A percentile compares a stretch with the other conserved stretches of the same genome.
These are phyloP conservation scores for Diaperis boleti DNA, from an alignment of 2,888 invertebrate genomes.

Conservation along the genomic window DNA sequence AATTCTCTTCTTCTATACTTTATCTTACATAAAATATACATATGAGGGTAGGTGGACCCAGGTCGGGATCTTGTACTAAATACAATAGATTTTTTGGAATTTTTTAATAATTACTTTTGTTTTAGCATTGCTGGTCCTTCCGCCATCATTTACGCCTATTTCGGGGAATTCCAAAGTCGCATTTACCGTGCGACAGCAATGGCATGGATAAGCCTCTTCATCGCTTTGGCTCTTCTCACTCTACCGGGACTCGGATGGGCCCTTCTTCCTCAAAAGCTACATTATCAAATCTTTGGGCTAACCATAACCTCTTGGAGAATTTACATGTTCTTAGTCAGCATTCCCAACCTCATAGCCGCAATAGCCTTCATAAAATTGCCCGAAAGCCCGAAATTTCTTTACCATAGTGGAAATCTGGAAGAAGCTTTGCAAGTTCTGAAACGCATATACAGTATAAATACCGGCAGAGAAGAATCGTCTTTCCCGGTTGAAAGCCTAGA, in stretches of 20 bases:
- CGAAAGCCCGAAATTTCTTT: constrained; percentile 54
- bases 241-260: constrained; percentile 48
- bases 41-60: too few species aligned
- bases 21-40: too few species aligned
- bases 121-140: constrained; percentile 65
- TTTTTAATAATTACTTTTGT: constrained; percentile 42
- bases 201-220: constrained; percentile 64
- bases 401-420: constrained; percentile 44
- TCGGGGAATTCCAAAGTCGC: constrained; percentile 64
- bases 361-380: constrained; percentile 46
- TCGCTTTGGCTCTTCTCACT: constrained; percentile 45
- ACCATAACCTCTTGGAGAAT: constrained; percentile 49
- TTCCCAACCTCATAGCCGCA: constrained; percentile 46
- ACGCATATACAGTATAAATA: constrained; percentile 52
- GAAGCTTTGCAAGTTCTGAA: constrained; percentile 48
- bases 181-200: constrained; percentile 62
- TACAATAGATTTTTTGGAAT: constrained; percentile 48
- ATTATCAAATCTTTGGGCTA: constrained; percentile 41
- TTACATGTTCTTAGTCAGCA: constrained; percentile 46
- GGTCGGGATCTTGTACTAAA: too few species aligned
- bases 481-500: constrained; percentile 48
- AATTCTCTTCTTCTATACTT: too few species aligned
- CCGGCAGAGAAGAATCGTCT: constrained; percentile 44
- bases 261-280: constrained; percentile 42
- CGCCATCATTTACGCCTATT: constrained; percentile 65